Evolutionary conservation across 2,797 vertebrate species (phyloP).

Genomic region (Tokudaia tokunoshimensis): DNA sequence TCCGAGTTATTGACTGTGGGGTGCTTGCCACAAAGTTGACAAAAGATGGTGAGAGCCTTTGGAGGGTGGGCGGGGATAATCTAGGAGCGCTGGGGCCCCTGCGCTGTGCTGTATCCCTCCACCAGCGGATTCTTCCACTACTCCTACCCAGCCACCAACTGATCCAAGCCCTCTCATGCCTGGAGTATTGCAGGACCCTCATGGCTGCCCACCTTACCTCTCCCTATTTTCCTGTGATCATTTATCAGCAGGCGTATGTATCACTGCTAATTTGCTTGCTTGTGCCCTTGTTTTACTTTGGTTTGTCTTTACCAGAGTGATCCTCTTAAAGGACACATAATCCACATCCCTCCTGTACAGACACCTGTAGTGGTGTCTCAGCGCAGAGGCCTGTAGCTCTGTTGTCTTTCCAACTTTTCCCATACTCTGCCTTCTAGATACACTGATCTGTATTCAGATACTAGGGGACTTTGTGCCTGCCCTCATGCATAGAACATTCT

Average conservation of each 20-base stretch:
- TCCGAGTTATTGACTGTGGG: constrained; percentile 97
- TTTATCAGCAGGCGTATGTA: background rate
- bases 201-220: background rate
- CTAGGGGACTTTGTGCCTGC: background rate
- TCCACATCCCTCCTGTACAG: background rate
- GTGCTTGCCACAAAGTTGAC: constrained; percentile 95
- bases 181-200: background rate
- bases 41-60: constrained; percentile 91
- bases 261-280: background rate
- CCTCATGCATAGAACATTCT: background rate
- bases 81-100: background rate
- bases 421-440: background rate
- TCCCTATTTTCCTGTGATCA: background rate
- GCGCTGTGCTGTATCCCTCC: fast-evolving
- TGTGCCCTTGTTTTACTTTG: background rate
- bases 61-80: background rate
- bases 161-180: background rate
- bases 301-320: background rate
- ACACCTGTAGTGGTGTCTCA: background rate
- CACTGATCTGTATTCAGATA: background rate
- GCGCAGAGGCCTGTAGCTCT: background rate
- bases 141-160: background rate
- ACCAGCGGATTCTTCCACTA: background rate
- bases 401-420: background rate
- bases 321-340: background rate